Conservation (phyloP, 2,113 vertebrate species). For the Pseudopodoces humilis region DNA sequence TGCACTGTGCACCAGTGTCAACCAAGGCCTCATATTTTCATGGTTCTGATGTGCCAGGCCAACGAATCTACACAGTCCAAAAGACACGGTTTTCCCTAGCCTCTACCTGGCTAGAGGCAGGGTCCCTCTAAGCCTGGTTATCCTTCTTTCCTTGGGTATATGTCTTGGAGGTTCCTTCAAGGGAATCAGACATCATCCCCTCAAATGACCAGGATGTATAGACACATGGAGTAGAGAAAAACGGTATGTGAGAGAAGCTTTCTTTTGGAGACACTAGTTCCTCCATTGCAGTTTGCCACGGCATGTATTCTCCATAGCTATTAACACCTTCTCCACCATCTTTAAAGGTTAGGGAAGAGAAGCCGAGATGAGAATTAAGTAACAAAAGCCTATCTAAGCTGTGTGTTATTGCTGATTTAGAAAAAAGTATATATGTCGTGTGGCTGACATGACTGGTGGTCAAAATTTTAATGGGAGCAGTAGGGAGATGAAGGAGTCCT, state of each 20-base stretch:
- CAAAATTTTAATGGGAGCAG: not conserved
- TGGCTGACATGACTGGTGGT: not conserved
- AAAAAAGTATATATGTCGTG: not conserved
- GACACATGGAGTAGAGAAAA: fast-evolving
- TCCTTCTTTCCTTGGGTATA: no score
- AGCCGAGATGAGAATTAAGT: not conserved
- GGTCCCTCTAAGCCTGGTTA: no score
- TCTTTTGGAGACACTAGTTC: not conserved
- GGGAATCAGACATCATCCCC: no score
- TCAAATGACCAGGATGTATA: not conserved
- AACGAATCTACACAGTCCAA: no score
- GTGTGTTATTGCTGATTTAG: not conserved
- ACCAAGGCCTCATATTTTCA: no score
- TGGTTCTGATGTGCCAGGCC: no score
- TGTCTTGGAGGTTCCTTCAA: no score
- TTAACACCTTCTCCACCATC: not conserved
- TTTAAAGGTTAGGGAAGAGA: not conserved
- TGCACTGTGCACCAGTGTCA: no score
- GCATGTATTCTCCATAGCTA: not conserved
- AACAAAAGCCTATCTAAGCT: not conserved
- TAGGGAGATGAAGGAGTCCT: not conserved
- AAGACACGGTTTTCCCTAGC: no score
- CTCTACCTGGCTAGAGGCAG: no score
- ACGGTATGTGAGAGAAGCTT: not conserved
- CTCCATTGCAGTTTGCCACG: not conserved